Evolutionary conservation across 2,113 vertebrate species (phyloP), one percentile per base, ranked within the genome.

Genomic region (Cololabis saira): DNA sequence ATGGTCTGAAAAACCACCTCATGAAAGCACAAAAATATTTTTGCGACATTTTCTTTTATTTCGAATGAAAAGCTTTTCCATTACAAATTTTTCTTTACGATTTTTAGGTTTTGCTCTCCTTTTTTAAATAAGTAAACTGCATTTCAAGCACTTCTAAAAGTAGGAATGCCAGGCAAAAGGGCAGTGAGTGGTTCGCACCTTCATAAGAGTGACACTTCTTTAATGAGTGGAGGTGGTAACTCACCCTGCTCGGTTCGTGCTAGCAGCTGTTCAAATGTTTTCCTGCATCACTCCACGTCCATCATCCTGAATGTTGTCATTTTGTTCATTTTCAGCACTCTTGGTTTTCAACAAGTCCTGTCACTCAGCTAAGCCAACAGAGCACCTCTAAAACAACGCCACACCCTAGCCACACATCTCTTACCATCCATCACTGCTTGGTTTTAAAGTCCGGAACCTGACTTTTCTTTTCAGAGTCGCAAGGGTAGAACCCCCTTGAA

Each of bases 401-500:
- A 43, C 67, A 43, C 73, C 76, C 48, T 40, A 18, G 22, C 48
- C 57, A 76, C 64, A 80, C 74, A 77, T 76, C 45, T 40, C 37
- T 61, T 30, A 76, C 68, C 74, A 78, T 54, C 62, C 50, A 59
- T 19, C 56, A 43, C 60, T 42, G 63, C 37, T 59, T 48, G 48
- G 66, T 74, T 72, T 50, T 48, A n/a, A 55, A 42, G 47, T 64
- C 73, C 22, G 22, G 66, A 65, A 72, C 69, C 82, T 80, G 67
- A 37, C 68, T 76, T 83, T 78, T 86, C 57, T 75, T 83, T 83
- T 61, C 49, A 60, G 50, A 67, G 21, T 44, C 48, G 27, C 10
- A 47, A 67, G 27, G 62, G 56, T 21, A 78, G 48, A 81, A 53
- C 61, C 58, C 71, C 72, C 75, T 57, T 24, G 47, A 83, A 70